These are phyloP conservation scores for Atractosteus spatula DNA, from an alignment of 2,113 vertebrate genomes.

Conservation along the genomic window DNA sequence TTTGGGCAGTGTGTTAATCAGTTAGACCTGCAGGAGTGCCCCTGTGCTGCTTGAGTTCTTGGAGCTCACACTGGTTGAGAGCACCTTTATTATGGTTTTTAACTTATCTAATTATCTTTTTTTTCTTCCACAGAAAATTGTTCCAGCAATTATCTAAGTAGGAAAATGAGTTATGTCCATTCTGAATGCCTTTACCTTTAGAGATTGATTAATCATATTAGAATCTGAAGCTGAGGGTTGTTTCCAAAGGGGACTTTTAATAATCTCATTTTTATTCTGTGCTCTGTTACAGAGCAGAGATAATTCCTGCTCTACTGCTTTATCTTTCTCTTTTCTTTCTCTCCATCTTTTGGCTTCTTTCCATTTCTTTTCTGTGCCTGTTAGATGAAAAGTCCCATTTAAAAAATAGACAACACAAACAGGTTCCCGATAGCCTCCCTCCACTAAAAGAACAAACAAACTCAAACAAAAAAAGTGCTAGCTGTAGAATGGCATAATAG, in stretches of 20 bases:
- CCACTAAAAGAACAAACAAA: too few relatives aligned
- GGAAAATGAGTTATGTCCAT: conserved; percentile 55
- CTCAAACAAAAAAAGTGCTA: too few relatives aligned
- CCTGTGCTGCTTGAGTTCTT: neutral
- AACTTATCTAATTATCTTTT: conserved; percentile 55
- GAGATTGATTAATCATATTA: conserved; percentile 63
- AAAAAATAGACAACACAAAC: too few relatives aligned
- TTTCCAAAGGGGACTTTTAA: conserved; percentile 56
- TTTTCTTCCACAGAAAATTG: conserved; percentile 37
- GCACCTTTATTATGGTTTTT: conserved; percentile 58
- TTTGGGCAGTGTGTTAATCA: conserved; percentile 15
- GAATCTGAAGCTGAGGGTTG: conserved; percentile 50
- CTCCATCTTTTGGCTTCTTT: neutral
- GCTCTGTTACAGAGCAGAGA: conserved; percentile 52
- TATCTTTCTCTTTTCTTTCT: neutral
- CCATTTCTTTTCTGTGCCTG: too few relatives aligned
- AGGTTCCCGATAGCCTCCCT: too few relatives aligned
- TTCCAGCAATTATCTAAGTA: conserved; percentile 60
- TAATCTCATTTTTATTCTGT: conserved; percentile 60
- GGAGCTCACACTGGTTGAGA: conserved; percentile 3
- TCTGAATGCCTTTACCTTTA: conserved; percentile 54
- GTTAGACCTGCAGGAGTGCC: neutral
- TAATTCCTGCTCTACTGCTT: conserved; percentile 16
- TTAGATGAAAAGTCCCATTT: too few relatives aligned
- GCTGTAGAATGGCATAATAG: too few relatives aligned